Conservation (phyloP, 2,113 vertebrate genomes). For the Atractosteus spatula region DNA sequence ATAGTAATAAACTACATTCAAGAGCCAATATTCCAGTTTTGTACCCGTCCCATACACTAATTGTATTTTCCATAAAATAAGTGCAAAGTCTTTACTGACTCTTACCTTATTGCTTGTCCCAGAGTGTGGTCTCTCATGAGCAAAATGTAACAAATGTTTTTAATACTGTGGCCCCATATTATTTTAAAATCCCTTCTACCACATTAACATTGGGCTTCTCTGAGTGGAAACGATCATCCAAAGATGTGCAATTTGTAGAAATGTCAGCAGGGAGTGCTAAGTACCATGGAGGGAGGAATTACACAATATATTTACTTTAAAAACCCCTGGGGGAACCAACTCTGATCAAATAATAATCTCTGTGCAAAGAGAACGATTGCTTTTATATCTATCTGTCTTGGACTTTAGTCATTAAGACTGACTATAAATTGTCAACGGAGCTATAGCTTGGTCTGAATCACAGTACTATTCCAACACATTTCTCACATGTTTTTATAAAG, state of each 20-base stretch:
- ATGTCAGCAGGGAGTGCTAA: conserved; percentile 70
- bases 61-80: conserved; percentile 33
- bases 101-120: conserved; percentile 29
- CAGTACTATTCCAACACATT: conserved; percentile 28
- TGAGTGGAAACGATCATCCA: conserved; percentile 43
- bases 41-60: conserved; percentile 32
- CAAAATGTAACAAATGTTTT: conserved; percentile 76
- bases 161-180: conserved; percentile 64
- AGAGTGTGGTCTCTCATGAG: conserved; percentile 66
- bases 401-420: conserved; percentile 62
- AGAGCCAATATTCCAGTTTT: conserved; percentile 18
- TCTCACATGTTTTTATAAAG: conserved; percentile 25
- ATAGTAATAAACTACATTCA: no score
- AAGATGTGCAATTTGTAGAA: conserved; percentile 68
- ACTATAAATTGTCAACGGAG: conserved; percentile 56
- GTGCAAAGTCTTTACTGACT: conserved; percentile 29
- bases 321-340: conserved; percentile 69
- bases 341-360: conserved; percentile 71
- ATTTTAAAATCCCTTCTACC: conserved; percentile 48
- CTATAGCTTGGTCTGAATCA: conserved; percentile 28
- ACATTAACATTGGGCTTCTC: conserved; percentile 44
- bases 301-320: conserved; percentile 77
- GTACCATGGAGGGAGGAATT: conserved; percentile 67
- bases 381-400: conserved; percentile 48
- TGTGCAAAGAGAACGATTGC: conserved; percentile 71